A percentile compares a stretch with the other conserved stretches of the same genome.
Conservation (phyloP, 37 sponge, comb jelly and placozoan genomes). For the Ianthella basta region DNA sequence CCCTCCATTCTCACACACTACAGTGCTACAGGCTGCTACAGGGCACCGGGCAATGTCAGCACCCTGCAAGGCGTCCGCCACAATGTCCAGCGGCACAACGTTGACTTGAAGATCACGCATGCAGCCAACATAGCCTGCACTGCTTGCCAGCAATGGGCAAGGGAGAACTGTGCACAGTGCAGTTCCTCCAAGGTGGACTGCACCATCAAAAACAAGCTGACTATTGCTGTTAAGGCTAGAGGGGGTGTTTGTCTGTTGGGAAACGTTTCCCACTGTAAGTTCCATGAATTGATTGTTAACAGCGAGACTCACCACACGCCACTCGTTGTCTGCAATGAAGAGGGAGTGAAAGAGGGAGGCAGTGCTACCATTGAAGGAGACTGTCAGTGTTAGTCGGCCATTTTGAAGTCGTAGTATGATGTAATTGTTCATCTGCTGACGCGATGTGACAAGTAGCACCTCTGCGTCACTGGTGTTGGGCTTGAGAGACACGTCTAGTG, state of each 20-base stretch:
- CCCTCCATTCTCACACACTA: constrained; percentile 66
- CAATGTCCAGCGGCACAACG: not conserved
- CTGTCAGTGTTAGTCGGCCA: too few species aligned
- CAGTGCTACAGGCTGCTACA: constrained; percentile 47
- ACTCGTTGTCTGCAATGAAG: too few species aligned
- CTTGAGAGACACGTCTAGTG: too few species aligned
- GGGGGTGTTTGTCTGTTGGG: not conserved
- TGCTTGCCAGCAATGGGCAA: not conserved
- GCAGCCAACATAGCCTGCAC: constrained; percentile 45
- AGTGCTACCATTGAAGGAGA: too few species aligned
- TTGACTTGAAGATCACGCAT: constrained; percentile 48
- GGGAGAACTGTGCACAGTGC: not conserved
- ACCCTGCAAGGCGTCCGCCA: constrained; percentile 24
- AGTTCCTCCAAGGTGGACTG: constrained; percentile 40
- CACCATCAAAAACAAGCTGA: not conserved
- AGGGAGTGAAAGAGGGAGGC: too few species aligned
- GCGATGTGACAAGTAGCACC: too few species aligned
- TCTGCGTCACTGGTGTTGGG: too few species aligned
- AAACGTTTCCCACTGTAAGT: not conserved
- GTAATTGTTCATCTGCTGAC: too few species aligned
- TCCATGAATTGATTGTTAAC: constrained; percentile 25
- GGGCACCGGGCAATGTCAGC: constrained; percentile 33
- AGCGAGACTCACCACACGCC: not conserved
- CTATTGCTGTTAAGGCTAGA: not conserved
- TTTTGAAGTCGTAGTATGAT: too few species aligned